Evolutionary conservation across 2,888 invertebrate species (phyloP).

Genomic region (Mycalesis mineus): DNA sequence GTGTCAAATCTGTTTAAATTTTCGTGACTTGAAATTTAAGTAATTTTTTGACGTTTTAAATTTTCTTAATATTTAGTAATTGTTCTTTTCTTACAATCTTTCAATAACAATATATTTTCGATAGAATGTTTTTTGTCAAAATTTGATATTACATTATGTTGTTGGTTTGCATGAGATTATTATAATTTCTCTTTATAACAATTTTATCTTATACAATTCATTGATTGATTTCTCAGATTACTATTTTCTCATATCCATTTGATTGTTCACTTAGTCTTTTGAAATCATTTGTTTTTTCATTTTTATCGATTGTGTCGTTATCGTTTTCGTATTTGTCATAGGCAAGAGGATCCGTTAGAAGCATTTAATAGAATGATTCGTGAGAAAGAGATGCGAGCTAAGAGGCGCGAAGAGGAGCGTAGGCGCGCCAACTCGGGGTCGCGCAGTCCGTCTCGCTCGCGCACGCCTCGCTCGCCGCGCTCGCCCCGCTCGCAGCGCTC

Average conservation of each 20-base stretch:
- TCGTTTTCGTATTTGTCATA: slow-evolving; percentile 43
- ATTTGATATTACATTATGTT: too few species aligned
- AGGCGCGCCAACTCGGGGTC: slow-evolving; percentile 62
- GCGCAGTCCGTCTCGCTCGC: slow-evolving; percentile 44
- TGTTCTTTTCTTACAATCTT: too few species aligned
- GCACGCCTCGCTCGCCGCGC: slow-evolving; percentile 43
- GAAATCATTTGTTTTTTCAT: not conserved
- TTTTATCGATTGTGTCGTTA: slow-evolving; percentile 5
- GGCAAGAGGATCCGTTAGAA: slow-evolving; percentile 90
- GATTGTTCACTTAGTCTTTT: not conserved
- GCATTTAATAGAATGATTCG: slow-evolving; percentile 91
- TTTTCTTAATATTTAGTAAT: not conserved
- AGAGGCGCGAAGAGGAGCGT: slow-evolving; percentile 80
- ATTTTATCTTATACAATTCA: not conserved
- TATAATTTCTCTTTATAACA: not conserved
- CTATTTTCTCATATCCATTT: too few species aligned
- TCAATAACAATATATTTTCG: too few species aligned
- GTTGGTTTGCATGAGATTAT: not conserved
- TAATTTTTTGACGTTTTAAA: not conserved
- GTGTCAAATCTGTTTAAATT: not conserved
- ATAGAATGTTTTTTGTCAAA: too few species aligned
- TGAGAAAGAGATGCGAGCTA: slow-evolving; percentile 87
- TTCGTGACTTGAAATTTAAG: not conserved
- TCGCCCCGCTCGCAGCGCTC: slow-evolving; percentile 46
- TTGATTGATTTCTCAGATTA: not conserved